Conservation (phyloP, 2,797 vertebrate genomes). For the Scolopax bukidnonensis region DNA sequence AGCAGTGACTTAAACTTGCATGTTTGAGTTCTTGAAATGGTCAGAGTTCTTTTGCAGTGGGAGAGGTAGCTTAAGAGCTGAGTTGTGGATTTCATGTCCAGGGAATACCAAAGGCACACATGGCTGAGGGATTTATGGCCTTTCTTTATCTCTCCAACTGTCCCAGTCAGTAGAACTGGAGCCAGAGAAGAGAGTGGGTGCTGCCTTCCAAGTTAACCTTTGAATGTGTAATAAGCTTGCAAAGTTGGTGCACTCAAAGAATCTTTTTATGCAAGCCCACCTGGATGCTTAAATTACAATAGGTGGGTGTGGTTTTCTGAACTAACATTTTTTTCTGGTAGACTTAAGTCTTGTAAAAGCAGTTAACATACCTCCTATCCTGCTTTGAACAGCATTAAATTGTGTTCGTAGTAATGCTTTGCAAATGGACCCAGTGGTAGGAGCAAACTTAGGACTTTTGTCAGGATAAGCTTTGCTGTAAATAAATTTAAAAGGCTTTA, state of each 20-base stretch:
- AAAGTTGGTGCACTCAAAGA: background rate
- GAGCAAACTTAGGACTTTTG: background rate
- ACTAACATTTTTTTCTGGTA: background rate
- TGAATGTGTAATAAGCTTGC: background rate
- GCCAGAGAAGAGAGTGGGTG: background rate
- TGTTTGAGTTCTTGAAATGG: background rate
- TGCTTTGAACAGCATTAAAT: background rate
- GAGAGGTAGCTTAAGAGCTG: background rate
- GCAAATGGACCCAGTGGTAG: background rate
- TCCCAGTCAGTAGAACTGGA: background rate
- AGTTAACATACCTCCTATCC: background rate
- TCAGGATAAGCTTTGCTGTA: background rate
- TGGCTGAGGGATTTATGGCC: background rate
- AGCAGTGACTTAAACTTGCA: background rate
- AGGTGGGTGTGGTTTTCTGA: background rate
- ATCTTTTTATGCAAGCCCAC: background rate
- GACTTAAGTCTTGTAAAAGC: background rate
- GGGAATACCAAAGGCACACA: background rate
- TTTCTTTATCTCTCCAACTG: background rate
- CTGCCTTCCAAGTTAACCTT: background rate
- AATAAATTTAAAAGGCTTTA: background rate
- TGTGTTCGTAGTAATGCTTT: background rate
- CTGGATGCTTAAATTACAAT: background rate
- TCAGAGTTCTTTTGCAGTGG: background rate
- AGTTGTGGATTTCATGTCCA: background rate